Percentiles rank a stretch among this genome's conserved stretches.
These are phyloP conservation scores for Atherix ibis DNA, from an alignment of 2,888 invertebrate species.

Conservation along the genomic window DNA sequence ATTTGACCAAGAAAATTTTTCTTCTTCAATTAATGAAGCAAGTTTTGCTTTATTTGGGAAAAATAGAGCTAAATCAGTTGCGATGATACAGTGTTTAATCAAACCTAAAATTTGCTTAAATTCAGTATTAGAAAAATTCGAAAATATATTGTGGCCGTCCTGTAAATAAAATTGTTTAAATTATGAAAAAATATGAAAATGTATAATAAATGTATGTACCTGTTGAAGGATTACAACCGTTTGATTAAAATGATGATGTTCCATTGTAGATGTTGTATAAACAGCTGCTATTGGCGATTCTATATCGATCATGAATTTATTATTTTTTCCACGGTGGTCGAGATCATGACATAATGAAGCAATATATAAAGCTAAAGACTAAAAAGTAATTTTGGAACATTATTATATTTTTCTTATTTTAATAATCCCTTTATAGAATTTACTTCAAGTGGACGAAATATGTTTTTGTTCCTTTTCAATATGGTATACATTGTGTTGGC, in stretches of 20 bases:
- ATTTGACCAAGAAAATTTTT: constrained; percentile 47
- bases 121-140: constrained; percentile 49
- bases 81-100: constrained; percentile 68
- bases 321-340: constrained; percentile 75
- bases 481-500: constrained; percentile 70
- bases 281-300: constrained; percentile 69
- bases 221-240: constrained; percentile 72
- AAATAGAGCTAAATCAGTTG: constrained; percentile 69
- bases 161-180: constrained; percentile 29
- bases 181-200: neutral
- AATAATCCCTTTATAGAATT: too few relatives aligned
- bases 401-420: neutral
- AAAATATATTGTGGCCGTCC: constrained; percentile 77
- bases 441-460: constrained; percentile 46
- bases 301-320: constrained; percentile 70
- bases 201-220: too few relatives aligned
- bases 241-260: constrained; percentile 80
- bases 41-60: constrained; percentile 58
- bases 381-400: constrained; percentile 16
- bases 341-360: constrained; percentile 73
- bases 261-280: constrained; percentile 73
- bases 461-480: constrained; percentile 40
- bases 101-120: constrained; percentile 62
- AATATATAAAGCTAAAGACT: constrained; percentile 63
- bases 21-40: constrained; percentile 35